These are phyloP conservation scores for Ischnus inquisitorius DNA, from an alignment of 2,888 invertebrate species.

Conservation along the genomic window DNA sequence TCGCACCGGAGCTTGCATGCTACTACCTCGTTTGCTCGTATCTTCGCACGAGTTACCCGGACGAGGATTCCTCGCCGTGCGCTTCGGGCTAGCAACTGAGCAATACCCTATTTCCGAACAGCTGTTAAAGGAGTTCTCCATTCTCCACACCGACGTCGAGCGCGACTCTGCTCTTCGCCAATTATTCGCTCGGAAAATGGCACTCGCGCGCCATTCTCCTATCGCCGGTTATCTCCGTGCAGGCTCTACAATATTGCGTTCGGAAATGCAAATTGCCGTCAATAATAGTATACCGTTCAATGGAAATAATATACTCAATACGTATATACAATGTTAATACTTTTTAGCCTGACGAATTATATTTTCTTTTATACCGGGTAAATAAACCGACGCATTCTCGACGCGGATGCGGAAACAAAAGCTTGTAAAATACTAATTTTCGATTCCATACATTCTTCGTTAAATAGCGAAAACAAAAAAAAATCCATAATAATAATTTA, in stretches of 20 bases:
- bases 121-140: slow-evolving; percentile 1
- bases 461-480: too few species aligned
- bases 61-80: slow-evolving; percentile 43
- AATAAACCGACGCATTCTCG: too few species aligned
- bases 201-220: slow-evolving; percentile 16
- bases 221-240: background rate
- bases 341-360: too few species aligned
- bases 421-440: too few species aligned
- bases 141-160: background rate
- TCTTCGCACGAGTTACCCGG: slow-evolving; percentile 40
- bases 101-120: slow-evolving; percentile 46
- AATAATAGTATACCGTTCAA: background rate
- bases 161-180: slow-evolving; percentile 29
- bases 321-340: background rate
- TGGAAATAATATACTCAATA: background rate
- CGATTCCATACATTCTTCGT: too few species aligned
- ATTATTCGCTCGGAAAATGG: slow-evolving; percentile 51
- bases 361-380: too few species aligned
- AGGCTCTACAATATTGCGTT: background rate
- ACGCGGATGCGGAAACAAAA: too few species aligned
- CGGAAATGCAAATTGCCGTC: background rate
- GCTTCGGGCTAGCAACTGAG: slow-evolving; percentile 45
- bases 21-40: slow-evolving; percentile 49
- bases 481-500: too few species aligned
- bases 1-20: slow-evolving; percentile 40